phyloP scores from a whole-genome alignment of 2,888 invertebrate species.

The Asteroscopus sphinx region DNA sequence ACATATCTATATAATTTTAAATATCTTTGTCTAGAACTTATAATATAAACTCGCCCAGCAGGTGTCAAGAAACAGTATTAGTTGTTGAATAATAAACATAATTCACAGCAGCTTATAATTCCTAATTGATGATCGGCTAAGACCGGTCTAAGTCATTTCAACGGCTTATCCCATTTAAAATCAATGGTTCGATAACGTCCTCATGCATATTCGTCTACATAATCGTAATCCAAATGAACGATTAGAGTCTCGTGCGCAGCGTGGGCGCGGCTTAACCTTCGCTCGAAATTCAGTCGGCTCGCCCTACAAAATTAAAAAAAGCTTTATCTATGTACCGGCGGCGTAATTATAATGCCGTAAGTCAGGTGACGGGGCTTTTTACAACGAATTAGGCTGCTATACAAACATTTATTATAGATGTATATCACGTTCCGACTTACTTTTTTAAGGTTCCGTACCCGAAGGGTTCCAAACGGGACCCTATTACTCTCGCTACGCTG shows the following conservation, averaged over 20 bases:
- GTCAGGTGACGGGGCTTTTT: conserved; percentile 75
- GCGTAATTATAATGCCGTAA: conserved; percentile 81
- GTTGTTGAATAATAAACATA: conserved; percentile 51
- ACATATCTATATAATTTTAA: too few relatives aligned
- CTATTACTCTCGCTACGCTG: too few relatives aligned
- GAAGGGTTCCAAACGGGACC: too few relatives aligned
- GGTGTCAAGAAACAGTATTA: conserved; percentile 45
- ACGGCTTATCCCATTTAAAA: conserved; percentile 79
- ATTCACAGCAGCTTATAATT: conserved; percentile 52
- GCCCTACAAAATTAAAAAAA: conserved; percentile 67
- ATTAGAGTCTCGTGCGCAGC: conserved; percentile 77
- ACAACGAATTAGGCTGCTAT: conserved; percentile 67
- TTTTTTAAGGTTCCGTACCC: conserved; percentile 24
- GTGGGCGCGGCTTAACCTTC: conserved; percentile 82
- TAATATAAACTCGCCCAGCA: conserved; percentile 26
- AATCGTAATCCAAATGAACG: conserved; percentile 85
- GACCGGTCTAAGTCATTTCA: conserved; percentile 62
- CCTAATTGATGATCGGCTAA: conserved; percentile 56
- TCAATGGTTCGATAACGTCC: conserved; percentile 81
- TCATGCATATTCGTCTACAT: conserved; percentile 82
- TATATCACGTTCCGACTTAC: conserved; percentile 54
- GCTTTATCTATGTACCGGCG: conserved; percentile 75
- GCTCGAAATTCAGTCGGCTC: conserved; percentile 56
- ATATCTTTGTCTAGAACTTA: conserved; percentile 16
- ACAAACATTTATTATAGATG: conserved; percentile 65